A percentile compares a stretch with the other conserved stretches of the same genome.
phyloP scores from a whole-genome alignment of 2,113 vertebrate genomes.

The Scopus umbretta region DNA sequence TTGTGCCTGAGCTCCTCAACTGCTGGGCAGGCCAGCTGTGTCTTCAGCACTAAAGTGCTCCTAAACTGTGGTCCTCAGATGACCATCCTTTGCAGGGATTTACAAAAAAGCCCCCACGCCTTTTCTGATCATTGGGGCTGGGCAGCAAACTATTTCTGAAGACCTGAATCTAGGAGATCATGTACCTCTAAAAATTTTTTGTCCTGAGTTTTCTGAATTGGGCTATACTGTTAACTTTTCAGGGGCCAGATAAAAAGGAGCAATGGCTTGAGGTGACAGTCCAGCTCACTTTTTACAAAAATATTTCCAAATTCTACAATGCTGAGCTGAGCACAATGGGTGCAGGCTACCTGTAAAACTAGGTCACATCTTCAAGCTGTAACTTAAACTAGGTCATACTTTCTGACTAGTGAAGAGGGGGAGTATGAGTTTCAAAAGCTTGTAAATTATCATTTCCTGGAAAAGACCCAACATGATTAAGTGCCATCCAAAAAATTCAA shows the following conservation, averaged over 20 bases:
- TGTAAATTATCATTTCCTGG: constrained; percentile 35
- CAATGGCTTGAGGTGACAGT: background rate
- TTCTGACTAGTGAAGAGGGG: constrained; percentile 47
- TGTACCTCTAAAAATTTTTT: background rate
- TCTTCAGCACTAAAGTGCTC: background rate
- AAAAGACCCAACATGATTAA: background rate
- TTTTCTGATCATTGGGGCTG: background rate
- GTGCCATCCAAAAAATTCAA: constrained; percentile 54
- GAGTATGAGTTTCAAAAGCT: constrained; percentile 30
- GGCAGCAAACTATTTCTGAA: background rate
- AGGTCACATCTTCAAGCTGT: constrained; percentile 44
- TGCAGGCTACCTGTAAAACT: constrained; percentile 31
- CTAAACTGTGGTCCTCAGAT: background rate
- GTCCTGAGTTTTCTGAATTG: background rate
- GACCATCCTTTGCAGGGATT: background rate
- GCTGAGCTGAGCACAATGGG: background rate
- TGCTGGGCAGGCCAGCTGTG: background rate
- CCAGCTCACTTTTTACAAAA: background rate
- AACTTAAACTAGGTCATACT: constrained; percentile 47
- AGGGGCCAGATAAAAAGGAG: background rate
- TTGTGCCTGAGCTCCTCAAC: background rate
- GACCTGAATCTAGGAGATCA: background rate
- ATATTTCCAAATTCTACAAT: background rate
- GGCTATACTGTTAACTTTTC: background rate
- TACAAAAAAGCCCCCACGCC: background rate